Base-by-base conservation (phyloP, 2,113 vertebrate genomes). In the Gavia stellata region DNA sequence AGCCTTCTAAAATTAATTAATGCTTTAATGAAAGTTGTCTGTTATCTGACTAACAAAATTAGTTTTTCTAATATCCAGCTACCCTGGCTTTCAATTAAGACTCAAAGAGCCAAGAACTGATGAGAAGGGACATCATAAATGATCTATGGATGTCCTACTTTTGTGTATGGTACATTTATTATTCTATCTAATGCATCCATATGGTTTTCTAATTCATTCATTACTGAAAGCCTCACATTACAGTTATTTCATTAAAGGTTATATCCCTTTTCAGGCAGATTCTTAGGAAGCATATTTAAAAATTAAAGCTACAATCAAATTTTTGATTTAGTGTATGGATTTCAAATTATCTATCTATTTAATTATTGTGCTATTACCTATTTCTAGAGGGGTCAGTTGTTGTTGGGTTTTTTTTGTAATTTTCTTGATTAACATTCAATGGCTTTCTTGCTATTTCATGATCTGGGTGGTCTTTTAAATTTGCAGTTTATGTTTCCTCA, bases 1-100 rank as follows among this genome's bases (percentile, higher is more conserved):
- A 94, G 81, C 28, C 67, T 93, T 79, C 72, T 87, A 95, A 97
- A 97, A 97, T 97, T 97, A 98, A 98, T 98, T 97, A 98, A 92
- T 95, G 83, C 44, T 84, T 94, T 94, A 97, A 98, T 98, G 90
- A 93, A 97, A 97, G 95, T 71, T 97, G 90, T 78, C 97, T 97
- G 94, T 68, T 97, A 96, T 97, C 95, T 95, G 91, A 95, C 94
- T 96, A 97, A 96, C 74, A 96, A 97, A 97, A 97, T 86, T 90
- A 87, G 84, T 93, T 95, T 96, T 97, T 96, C 87, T 97, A 96
- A 95, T 93, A 97, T 93, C 81, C 71, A 96, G 84, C 72, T 94
- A 97, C 78, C 63, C 84, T 71, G 49, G 36, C 88, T 97, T 97
- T 97, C 97, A 98, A 97, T 97, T 98, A 97, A 97, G 94, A 96